A percentile compares a stretch with the other conserved stretches of the same genome.
Evolutionary conservation across 2,888 invertebrate species (phyloP).

Genomic region (Lasioglossum villosulum): DNA sequence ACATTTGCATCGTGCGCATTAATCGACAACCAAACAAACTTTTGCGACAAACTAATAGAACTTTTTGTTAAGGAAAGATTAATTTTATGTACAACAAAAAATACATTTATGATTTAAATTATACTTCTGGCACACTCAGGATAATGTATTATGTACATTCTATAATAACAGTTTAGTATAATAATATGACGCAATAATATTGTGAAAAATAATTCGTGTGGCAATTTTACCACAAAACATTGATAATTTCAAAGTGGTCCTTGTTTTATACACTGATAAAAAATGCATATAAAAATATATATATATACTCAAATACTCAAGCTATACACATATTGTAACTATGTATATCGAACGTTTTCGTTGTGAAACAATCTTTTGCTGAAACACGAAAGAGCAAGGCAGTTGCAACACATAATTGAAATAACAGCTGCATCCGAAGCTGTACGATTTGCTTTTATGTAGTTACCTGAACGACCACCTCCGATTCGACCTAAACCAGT

Average conservation of each 20-base stretch:
- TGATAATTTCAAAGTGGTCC: background rate
- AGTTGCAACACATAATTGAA: slow-evolving; percentile 2
- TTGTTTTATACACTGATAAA: too few relatives aligned
- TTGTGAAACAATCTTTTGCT: background rate
- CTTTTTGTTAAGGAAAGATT: too few relatives aligned
- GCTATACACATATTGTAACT: background rate
- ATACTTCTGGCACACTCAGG: too few relatives aligned
- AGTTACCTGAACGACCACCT: slow-evolving; percentile 17
- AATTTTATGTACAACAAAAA: too few relatives aligned
- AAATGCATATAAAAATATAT: too few relatives aligned
- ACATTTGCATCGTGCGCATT: too few relatives aligned
- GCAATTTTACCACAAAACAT: background rate
- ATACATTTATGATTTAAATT: too few relatives aligned
- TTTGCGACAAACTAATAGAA: too few relatives aligned
- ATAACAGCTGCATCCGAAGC: slow-evolving; percentile 20
- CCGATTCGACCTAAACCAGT: slow-evolving; percentile 20
- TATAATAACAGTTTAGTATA: too few relatives aligned
- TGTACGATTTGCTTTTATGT: slow-evolving; percentile 2
- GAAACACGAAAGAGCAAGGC: background rate
- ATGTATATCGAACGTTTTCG: too few relatives aligned
- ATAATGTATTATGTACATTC: too few relatives aligned
- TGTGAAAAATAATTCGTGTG: background rate
- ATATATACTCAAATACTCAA: background rate
- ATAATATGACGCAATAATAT: background rate
- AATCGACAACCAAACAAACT: too few relatives aligned